Evolutionary conservation across 2,113 vertebrate genomes (phyloP), one percentile per base, ranked within the genome.

Genomic region (Lucifuga dentata): DNA sequence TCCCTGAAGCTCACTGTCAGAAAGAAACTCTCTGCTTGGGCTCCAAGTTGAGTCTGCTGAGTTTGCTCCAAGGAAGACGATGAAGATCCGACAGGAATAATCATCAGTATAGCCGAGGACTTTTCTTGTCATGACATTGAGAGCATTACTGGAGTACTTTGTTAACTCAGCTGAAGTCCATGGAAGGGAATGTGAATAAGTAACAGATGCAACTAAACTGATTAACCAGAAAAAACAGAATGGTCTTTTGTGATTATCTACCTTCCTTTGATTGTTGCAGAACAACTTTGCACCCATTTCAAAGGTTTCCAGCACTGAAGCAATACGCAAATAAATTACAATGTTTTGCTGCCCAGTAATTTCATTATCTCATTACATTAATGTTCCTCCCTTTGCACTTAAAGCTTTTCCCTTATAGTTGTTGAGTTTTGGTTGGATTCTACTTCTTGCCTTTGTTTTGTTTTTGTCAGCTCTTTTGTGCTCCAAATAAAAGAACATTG

Each of bases 401-500:
- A 72, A 68, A 61, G 50, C 21, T 1, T 66, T 53, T 70, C 66
- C 48, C 32, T 29, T 48, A 13, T 32, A 53, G 63, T 52, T 58
- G 33, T 63, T 67, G 36, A 46, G 32, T 29, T 68, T 61, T 57
- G 35, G 62, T 24, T 40, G 55, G 16, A 39, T 46, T 35, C 76
- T 1, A 50, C 45, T 35, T 51, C 9, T 3, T 65, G 13, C 48
- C 19, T 80, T 23, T 5, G 67, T 80, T 74, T 12, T 73, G 60
- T 76, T 74, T 77, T 45, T 82, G 53, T 82, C 71, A 77, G 38
- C 51, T 49, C 33, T 63, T 79, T 84, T 89, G 66, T 78, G 49
- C 86, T 76, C 33, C 46, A 77, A 90, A 82, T 91, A 88, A 91
- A 87, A 83, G 1, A 78, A 64, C 29, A 56, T 72, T 83, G 87